Base-by-base conservation (phyloP, 2,888 invertebrate genomes). In the Cheilosia soror region DNA sequence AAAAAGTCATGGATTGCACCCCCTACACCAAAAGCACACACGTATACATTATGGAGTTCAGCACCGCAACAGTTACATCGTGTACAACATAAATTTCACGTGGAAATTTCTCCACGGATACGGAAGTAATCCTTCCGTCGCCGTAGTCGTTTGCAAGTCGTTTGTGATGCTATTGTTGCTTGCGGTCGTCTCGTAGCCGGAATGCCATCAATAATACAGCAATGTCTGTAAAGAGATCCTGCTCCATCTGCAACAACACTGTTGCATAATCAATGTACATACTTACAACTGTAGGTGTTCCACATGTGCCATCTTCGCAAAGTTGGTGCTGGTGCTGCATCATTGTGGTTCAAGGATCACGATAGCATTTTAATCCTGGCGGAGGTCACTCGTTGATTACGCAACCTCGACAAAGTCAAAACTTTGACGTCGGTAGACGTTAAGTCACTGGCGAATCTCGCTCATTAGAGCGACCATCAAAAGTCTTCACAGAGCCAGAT, bases 91-190 rank as follows among this genome's bases (percentile, higher is more conserved):
- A 62, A 71, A 71, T 76, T 66, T 80, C 60, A 85, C 71, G 60
- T 76, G 58, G 31, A 71, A 76, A 66, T 37, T 80, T 33, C 62
- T 71, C 49, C 49, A 80, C 75, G 71, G 76, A 85, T 85, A 71
- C 84, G 84, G 84, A 80, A 85, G 80, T 85, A 72, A 85, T 76
- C 66, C 80, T 80, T 80, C 71, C 83, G 68, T 66, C 25, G 65
- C 55, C 33, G 31, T 20, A n/a, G 63, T 65, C 20, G 47, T 60
- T 11, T 53, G 53, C 29, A 44, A 44, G 47, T 37, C 57, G 13
- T 11, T 58, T 62, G 51, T 53, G 53, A 73, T 25, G 27, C 27
- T 57, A 31, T 11, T 42, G 15, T 27, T 66, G 53, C 53, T 53
- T 66, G 53, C n/a, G n/a, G 51, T 27, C 27, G 33, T 42, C 6